Base-by-base conservation (phyloP, 2,888 invertebrate genomes). In the Idaea straminata region DNA sequence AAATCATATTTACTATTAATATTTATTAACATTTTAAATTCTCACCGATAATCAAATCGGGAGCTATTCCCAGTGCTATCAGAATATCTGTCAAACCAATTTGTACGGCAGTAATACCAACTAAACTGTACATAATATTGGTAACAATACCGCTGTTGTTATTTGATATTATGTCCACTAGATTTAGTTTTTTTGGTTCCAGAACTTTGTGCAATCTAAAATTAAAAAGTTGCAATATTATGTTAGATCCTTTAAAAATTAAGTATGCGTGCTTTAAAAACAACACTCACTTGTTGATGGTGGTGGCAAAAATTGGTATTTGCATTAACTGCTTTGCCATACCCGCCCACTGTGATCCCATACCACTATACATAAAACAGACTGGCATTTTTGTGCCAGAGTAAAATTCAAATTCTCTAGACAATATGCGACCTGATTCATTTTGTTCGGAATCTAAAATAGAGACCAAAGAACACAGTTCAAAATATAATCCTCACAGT, bases 291-390 rank as follows among this genome's bases (percentile, higher is more conserved):
- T 83, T 77, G 74, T 93, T 84, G 67, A 96, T 94, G 16, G 92
- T 85, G 16, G 86, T 84, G 3, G 93, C 90, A 81, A 96, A 96
- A n/a, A 93, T 83, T 1, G 95, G 94, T 69, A 96, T 87, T 61
- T 88, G 83, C 94, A 96, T 94, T 76, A 96, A 91, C 58, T 94
- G 91, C 34, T 87, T 79, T 0, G 95, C 95, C 95, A 96, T 96
- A 35, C 94, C 94, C 35, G 93, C 83, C 95, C 95, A 96, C 80
- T 96, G 95, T 0, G 95, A 94, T 15, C 95, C 96, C 95, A 96
- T 95, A n/a, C 95, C 95, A 64, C 95, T 94, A 85, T 94, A 95
- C 59, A 95, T 87, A 75, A 93, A 95, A 94, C 95, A 95, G 1
- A 95, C 76, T 4, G 95, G 94, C 2, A 88, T 74, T 3, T 64